Evolutionary conservation across 2,888 invertebrate species (phyloP).

Genomic region (Antitype chi): DNA sequence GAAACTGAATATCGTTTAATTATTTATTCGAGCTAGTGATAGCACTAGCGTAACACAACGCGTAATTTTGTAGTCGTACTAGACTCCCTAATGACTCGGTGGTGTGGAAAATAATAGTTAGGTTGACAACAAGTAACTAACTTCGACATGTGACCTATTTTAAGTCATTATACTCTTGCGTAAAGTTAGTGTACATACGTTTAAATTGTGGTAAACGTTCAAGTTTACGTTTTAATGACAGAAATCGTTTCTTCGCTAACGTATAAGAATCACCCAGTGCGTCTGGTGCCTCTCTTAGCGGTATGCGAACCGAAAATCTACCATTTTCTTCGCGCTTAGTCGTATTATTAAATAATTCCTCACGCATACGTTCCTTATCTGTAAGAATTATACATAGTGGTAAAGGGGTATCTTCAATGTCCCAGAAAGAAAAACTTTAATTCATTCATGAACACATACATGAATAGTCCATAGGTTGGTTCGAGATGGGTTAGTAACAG

Average conservation of each 20-base stretch:
- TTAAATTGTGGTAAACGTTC: conserved; percentile 17
- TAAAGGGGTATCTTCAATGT: conserved; percentile 16
- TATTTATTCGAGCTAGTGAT: conserved; percentile 11
- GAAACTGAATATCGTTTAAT: conserved; percentile 21
- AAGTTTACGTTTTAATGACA: conserved; percentile 16
- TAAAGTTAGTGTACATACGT: conserved; percentile 10
- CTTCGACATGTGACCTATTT: conserved; percentile 19
- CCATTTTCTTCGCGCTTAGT: conserved; percentile 3
- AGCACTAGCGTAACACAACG: too few relatives aligned
- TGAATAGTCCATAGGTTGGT: too few relatives aligned
- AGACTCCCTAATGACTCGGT: too few relatives aligned
- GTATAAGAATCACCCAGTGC: conserved; percentile 19
- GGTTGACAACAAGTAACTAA: too few relatives aligned
- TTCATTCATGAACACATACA: too few relatives aligned
- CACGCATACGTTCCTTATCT: conserved; percentile 9
- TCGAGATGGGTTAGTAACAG: too few relatives aligned
- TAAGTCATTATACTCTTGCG: conserved; percentile 1
- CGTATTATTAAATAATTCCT: conserved; percentile 19
- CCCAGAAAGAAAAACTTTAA: too few relatives aligned
- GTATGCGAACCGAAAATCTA: conserved; percentile 25
- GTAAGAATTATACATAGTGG: neutral
- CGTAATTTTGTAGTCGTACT: too few relatives aligned
- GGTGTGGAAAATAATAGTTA: too few relatives aligned
- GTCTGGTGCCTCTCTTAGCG: too few relatives aligned
- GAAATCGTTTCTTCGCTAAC: conserved; percentile 15